Evolutionary conservation across 2,113 vertebrate species (phyloP).

Genomic region (human (Homo sapiens)): GRCh38 chr12:104936001-104936500

Average conservation of each 20-base stretch:
- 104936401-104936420: neutral
- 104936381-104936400: neutral
- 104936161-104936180: neutral
- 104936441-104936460: too few species aligned
- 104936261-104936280: neutral
- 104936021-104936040: too few species aligned
- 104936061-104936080: neutral
- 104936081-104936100: neutral
- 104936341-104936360: neutral
- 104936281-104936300: neutral
- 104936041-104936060: too few species aligned
- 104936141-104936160: neutral
- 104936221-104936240: neutral
- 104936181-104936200: neutral
- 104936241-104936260: neutral
- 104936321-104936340: neutral
- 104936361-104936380: neutral
- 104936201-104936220: neutral
- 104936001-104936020: too few species aligned
- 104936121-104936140: neutral
- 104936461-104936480: too few species aligned
- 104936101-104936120: neutral
- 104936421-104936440: too few species aligned
- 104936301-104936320: neutral
- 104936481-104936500: too few species aligned